Percentiles rank a stretch among this genome's conserved stretches.
Evolutionary conservation across 2,888 invertebrate genomes (phyloP).

Genomic region (Megalurothrips usitatus): DNA sequence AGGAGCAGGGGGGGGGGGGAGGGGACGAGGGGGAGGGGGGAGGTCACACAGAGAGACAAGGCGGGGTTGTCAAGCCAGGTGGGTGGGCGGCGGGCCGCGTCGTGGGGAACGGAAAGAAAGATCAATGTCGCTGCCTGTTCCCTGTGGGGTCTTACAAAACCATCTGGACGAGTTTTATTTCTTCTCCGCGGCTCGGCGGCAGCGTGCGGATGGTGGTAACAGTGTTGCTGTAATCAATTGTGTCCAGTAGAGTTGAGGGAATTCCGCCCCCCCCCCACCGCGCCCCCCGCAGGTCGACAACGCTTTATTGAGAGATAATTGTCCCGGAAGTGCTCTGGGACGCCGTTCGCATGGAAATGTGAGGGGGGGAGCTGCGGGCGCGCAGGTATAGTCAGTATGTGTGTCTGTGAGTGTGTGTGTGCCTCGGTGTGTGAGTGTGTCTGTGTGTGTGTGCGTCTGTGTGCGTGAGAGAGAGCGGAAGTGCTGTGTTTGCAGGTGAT

Average conservation of each 20-base stretch:
- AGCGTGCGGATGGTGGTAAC: too few relatives aligned
- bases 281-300: neutral
- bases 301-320: too few relatives aligned
- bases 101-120: too few relatives aligned
- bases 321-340: too few relatives aligned
- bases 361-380: neutral
- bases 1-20: neutral
- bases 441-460: neutral
- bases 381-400: neutral
- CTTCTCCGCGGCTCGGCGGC: too few relatives aligned
- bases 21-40: neutral
- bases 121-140: too few relatives aligned
- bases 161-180: too few relatives aligned
- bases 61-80: neutral
- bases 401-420: neutral
- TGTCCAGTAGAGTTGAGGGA: neutral
- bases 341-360: too few relatives aligned
- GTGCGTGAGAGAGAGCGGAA: neutral
- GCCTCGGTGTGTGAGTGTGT: neutral
- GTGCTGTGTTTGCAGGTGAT: slow-evolving; percentile 24
- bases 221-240: too few relatives aligned
- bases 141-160: too few relatives aligned
- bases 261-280: neutral
- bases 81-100: neutral
- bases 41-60: neutral